These are phyloP conservation scores for Epinephelus awoara DNA, from an alignment of 2,797 vertebrate species.

Conservation along the genomic window DNA sequence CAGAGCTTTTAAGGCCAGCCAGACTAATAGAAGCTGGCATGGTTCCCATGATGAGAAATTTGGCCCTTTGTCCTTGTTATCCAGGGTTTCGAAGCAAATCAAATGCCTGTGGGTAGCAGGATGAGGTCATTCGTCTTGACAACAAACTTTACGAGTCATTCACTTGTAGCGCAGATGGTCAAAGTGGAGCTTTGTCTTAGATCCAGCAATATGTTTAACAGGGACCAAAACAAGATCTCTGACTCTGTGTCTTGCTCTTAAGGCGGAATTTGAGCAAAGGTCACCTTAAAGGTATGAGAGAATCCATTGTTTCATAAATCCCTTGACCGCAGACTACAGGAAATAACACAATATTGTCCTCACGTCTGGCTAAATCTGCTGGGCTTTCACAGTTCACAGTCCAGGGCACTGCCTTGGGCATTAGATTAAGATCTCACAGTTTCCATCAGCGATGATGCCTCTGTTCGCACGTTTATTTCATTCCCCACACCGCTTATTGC, in stretches of 20 bases:
- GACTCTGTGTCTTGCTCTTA: not conserved
- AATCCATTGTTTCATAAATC: constrained; percentile 40
- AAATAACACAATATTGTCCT: constrained; percentile 52
- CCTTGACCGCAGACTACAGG: constrained; percentile 31
- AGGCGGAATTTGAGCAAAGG: constrained; percentile 23
- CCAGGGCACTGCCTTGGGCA: constrained; percentile 31
- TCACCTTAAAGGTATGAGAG: constrained; percentile 35
- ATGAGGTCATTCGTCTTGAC: constrained; percentile 58
- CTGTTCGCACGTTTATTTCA: constrained; percentile 48
- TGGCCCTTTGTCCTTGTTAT: constrained; percentile 67
- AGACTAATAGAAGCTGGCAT: constrained; percentile 69
- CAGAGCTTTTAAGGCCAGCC: constrained; percentile 59
- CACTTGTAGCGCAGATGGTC: constrained; percentile 27
- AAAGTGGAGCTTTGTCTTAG: constrained; percentile 28
- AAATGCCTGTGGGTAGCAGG: constrained; percentile 31
- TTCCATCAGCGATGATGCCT: constrained; percentile 35
- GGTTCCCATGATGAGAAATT: constrained; percentile 55
- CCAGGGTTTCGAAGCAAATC: constrained; percentile 53
- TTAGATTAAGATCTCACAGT: constrained; percentile 62
- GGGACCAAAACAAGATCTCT: constrained; percentile 28
- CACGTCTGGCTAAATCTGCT: constrained; percentile 36
- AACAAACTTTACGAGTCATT: constrained; percentile 45
- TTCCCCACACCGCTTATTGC: constrained; percentile 21
- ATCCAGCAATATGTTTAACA: constrained; percentile 16
- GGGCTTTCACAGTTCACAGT: constrained; percentile 39